A percentile compares a stretch with the other conserved stretches of the same genome.
Evolutionary conservation across 2,888 invertebrate genomes (phyloP).

Genomic region (Agonopterix subpropinquella): DNA sequence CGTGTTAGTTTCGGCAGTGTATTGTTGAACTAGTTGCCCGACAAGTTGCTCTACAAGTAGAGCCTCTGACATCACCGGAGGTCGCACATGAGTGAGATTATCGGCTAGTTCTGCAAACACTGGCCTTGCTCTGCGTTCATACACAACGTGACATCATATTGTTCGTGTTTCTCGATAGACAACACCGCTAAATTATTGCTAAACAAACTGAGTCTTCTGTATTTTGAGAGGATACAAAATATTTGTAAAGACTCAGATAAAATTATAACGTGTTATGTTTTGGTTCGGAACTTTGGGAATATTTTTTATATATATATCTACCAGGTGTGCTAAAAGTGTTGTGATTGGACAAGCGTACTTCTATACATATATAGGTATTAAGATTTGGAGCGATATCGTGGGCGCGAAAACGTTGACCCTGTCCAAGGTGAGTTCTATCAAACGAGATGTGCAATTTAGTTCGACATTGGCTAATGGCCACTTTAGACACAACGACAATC

Average conservation of each 20-base stretch:
- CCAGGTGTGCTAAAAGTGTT: conserved; percentile 9
- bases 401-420: conserved; percentile 54
- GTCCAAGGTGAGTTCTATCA: conserved; percentile 50
- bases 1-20: not conserved
- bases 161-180: conserved; percentile 30
- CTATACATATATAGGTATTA: conserved; percentile 7
- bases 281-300: not conserved
- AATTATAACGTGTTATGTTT: not conserved
- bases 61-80: conserved; percentile 55
- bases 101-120: conserved; percentile 37
- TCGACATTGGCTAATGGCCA: not conserved
- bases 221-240: too few relatives aligned
- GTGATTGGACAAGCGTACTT: conserved; percentile 10
- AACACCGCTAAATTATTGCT: conserved; percentile 10
- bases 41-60: not conserved
- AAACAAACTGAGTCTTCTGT: too few relatives aligned
- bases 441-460: conserved; percentile 3
- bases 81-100: conserved; percentile 46
- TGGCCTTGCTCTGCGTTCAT: conserved; percentile 54
- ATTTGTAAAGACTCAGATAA: too few relatives aligned
- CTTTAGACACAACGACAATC: not conserved
- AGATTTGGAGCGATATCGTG: conserved; percentile 28
- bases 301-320: not conserved
- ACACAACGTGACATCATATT: conserved; percentile 61
- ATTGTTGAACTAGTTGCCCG: conserved; percentile 1